Percentiles rank a stretch among this genome's conserved stretches.
These are phyloP conservation scores for Diabrotica balteata DNA, from an alignment of 2,888 invertebrate species.

Conservation along the genomic window DNA sequence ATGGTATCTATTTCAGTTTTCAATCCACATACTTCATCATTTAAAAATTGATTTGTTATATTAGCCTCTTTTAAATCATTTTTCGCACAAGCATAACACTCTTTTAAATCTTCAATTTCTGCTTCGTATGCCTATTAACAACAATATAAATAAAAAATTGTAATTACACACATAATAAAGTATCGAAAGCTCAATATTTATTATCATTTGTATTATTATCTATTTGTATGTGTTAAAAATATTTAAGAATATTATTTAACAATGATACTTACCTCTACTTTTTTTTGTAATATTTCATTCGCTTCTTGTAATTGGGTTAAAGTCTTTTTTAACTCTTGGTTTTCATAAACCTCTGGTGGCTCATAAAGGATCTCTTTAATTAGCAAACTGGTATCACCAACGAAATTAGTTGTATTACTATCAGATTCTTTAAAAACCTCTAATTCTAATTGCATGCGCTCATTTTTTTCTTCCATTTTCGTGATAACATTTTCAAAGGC, in stretches of 20 bases:
- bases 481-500: conserved; percentile 35
- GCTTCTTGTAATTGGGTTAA: conserved; percentile 33
- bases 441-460: conserved; percentile 30
- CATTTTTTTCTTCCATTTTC: conserved; percentile 37
- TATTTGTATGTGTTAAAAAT: not conserved
- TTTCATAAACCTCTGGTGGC: conserved; percentile 24
- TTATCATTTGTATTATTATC: too few species aligned
- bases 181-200: not conserved
- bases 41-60: conserved; percentile 44
- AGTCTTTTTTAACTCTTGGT: conserved; percentile 32
- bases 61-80: conserved; percentile 47
- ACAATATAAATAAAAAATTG: conserved; percentile 5
- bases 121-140: conserved; percentile 35
- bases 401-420: conserved; percentile 15
- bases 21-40: conserved; percentile 47
- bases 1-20: conserved; percentile 48
- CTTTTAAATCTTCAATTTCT: conserved; percentile 42
- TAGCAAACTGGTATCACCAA: conserved; percentile 29
- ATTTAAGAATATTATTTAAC: too few species aligned
- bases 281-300: conserved; percentile 19
- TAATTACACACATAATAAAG: not conserved
- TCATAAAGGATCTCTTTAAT: conserved; percentile 30
- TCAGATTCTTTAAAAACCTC: conserved; percentile 27
- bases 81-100: conserved; percentile 43
- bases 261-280: conserved; percentile 19